A percentile compares a stretch with the other conserved stretches of the same genome.
These are phyloP conservation scores for Caretta caretta DNA, from an alignment of 2,113 vertebrate species.

Conservation along the genomic window DNA sequence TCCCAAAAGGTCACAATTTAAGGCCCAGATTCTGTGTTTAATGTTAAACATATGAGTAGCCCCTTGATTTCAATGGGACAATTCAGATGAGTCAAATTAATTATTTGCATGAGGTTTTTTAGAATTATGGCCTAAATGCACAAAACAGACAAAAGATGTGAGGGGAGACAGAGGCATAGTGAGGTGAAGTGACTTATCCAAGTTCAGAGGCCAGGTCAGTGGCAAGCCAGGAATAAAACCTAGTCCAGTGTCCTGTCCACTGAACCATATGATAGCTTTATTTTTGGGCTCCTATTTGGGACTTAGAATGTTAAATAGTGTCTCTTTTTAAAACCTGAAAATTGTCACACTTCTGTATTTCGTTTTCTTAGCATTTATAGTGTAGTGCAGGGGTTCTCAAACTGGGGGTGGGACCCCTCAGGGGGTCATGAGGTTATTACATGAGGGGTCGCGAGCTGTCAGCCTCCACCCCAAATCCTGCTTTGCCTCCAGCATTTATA, in stretches of 20 bases:
- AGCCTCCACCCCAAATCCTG: too few species aligned
- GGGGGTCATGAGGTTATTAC: too few species aligned
- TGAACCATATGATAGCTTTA: not conserved
- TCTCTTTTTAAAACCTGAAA: not conserved
- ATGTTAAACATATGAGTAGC: not conserved
- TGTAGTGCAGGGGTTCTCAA: too few species aligned
- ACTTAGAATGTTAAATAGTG: not conserved
- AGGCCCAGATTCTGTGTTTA: not conserved
- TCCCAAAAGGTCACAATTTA: not conserved
- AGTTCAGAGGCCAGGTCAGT: rapidly evolving
- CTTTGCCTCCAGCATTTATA: too few species aligned
- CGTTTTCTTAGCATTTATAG: not conserved
- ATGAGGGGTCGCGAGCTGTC: too few species aligned
- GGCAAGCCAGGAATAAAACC: not conserved
- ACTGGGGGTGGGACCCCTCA: too few species aligned
- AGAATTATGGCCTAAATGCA: not conserved
- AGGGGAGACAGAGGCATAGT: not conserved
- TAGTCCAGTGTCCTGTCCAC: not conserved
- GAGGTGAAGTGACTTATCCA: not conserved
- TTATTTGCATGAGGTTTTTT: rapidly evolving
- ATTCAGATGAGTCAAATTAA: not conserved
- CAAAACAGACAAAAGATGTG: not conserved
- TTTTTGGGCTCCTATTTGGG: not conserved
- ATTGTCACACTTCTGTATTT: not conserved
- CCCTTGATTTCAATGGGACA: not conserved